Evolutionary conservation across 1,140 invertebrate genomes (phyloP), one percentile per base, ranked within the genome.

Genomic region (Pseudomyrmex sp.): DNA sequence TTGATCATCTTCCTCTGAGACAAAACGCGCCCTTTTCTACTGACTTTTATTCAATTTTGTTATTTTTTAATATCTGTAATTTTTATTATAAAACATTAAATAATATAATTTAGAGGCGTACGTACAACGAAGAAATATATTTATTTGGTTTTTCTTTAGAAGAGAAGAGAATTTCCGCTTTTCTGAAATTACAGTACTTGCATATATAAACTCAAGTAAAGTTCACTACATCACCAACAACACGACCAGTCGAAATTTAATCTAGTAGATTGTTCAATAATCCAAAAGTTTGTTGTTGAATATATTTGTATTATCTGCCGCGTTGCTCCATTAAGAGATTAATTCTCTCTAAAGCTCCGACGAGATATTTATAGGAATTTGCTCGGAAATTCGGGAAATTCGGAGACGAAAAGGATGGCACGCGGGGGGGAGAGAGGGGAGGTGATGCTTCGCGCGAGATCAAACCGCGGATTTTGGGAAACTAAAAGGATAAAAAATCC

Each of bases 311-410:
- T 80, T 70, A 79, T 58, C 15, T 59, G 75, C 50, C 9, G 15
- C 9, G 35, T 48, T 44, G 23, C 46, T 9, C 70, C 70, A 76
- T 72, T 80, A 80, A 72, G 44, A 61, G 56, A 80, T 80, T 72
- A 70, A 72, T 80, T 70, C 46, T 35, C 52, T 70, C 20, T 79
- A 70, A 54, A 70, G 48, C 56, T 80, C 10, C 46, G 20, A 72
- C 54, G 76, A 80, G 20, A 7, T 80, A 70, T 70, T 70, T 80
- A 59, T 70, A 80, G 66, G 23, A 80, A 80, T 72, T 80, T 50
- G 15, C 10, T 35, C 20, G 23, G 54, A 80, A 80, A 80, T 80
- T 80, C 20, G 56, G 44, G 59, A 82, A 73, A 82, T 75, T 74
- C 72, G 35, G n/a, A 7, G 15, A 12, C 12, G n/a, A 61, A 26